Base-by-base conservation (phyloP, 1,140 invertebrate genomes). In the Melitaea cinxia region DNA sequence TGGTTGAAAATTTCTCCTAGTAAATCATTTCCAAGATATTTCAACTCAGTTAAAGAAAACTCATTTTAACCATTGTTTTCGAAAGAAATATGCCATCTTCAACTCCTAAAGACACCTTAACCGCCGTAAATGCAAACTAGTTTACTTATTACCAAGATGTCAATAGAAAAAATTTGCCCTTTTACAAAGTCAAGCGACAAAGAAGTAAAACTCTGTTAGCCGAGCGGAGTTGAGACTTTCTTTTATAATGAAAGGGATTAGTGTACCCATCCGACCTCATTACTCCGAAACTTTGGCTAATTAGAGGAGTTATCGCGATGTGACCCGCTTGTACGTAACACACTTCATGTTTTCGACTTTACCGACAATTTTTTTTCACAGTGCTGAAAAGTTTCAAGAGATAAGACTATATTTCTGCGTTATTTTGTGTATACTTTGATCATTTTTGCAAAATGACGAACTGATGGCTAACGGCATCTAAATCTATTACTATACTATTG, bases 231-330 rank as follows among this genome's bases (percentile, higher is more conserved):
- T 39, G 37, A 30, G 53, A 33, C 37, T 39, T 55, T 55, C 53
- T 55, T 55, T 55, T 37, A 55, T 55, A 55, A 55, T 55, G 53
- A 55, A 55, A 55, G 53, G 53, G 53, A 55, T 55, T 55, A 55
- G 53, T 39, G 53, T 39, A 19, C 53, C 53, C 53, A 39, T 55
- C 21, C 28, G 53, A 55, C 53, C 53, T 19, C 33, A 55, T 55
- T 37, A 33, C 23, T 33, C 37, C 53, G 37, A 55, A 55, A 55
- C 33, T 55, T 55, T 33, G 5, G 33, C 53, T 55, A 55, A 55
- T 55, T 55, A 55, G 53, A 26, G 30, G 23, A 37, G 30, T 55
- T 55, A 55, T 55, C 53, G 15, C 15, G 53, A 55, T 39, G 53
- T 37, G 19, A 24, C 30, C 37, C 33, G 53, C 15, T 55, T 55